Evolutionary conservation across 1,140 invertebrate species (phyloP), one percentile per base, ranked within the genome.

Genomic region (Acromyrmex charruanus): DNA sequence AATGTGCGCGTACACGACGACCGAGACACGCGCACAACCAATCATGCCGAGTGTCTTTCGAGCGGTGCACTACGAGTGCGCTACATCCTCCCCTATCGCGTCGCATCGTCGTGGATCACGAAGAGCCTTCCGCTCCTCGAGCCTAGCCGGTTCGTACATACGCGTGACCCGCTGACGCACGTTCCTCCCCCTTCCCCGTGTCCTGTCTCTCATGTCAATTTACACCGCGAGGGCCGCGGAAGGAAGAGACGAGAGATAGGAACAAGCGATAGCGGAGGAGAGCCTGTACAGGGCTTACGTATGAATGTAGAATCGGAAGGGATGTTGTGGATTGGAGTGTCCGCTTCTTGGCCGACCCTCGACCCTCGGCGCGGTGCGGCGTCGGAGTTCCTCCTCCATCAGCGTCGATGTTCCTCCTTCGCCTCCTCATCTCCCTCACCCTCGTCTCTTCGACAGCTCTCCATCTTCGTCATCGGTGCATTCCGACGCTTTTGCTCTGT

Each of bases 341-440:
- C 95, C 95, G 94, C 93, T 95, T 90, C 95, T 95, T 95, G 94
- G 93, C 89, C 91, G 89, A 91, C 88, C 91, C 88, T 88, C 91
- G 89, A 92, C 92, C 90, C 93, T 75, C 91, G 84, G 77, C 85
- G 66, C 79, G 87, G 80, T 84, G 87, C 77, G 87, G 80, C 84
- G 87, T 71, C 86, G 80, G 86, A 39, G 53, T 84, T 85, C 82
- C 89, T 88, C 77, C 79, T 75, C 68, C 75, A 44, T 61, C 85
- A 68, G 35, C 80, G 68, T 51, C 89, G 88, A 82, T 84, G 85
- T 74, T 25, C 88, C 87, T 88, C 90, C 90, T 91, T 91, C 85
- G 90, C 90, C 86, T 90, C 63, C 25, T 59, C 86, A 59, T 81
- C 72, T 77, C 49, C 77, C 69, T 88, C 82, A 86, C 87, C 88